A percentile compares a stretch with the other conserved stretches of the same genome.
These are phyloP conservation scores for Idaea dimidiata DNA, from an alignment of 2,888 invertebrate genomes.

Conservation along the genomic window DNA sequence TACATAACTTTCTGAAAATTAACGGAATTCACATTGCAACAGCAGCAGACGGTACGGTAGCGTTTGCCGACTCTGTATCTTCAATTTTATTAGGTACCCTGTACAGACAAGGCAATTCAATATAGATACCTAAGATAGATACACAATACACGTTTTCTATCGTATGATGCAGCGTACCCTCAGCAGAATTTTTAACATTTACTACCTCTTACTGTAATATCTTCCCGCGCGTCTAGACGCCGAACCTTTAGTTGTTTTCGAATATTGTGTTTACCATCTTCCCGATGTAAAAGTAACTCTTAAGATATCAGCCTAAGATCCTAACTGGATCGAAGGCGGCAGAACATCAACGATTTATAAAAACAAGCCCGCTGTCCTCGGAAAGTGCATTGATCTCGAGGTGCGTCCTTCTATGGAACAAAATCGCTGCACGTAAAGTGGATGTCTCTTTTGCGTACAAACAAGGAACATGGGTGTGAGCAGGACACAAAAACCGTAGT, in stretches of 20 bases:
- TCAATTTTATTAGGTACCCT: neutral
- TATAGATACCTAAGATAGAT: too few species aligned
- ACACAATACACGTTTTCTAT: neutral
- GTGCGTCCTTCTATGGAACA: constrained; percentile 76
- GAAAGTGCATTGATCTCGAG: constrained; percentile 79
- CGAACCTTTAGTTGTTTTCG: constrained; percentile 37
- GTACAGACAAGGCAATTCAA: neutral
- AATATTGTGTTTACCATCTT: constrained; percentile 16
- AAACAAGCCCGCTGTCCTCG: constrained; percentile 76
- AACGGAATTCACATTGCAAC: too few species aligned
- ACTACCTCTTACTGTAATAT: constrained; percentile 51
- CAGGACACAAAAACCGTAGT: constrained; percentile 65
- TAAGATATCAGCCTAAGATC: constrained; percentile 55
- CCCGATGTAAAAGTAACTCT: constrained; percentile 50
- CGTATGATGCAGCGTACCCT: constrained; percentile 25
- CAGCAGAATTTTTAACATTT: constrained; percentile 56
- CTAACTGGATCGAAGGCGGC: constrained; percentile 47
- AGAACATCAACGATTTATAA: constrained; percentile 63
- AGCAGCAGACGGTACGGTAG: too few species aligned
- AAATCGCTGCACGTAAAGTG: constrained; percentile 75
- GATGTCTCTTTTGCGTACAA: constrained; percentile 60
- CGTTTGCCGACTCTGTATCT: neutral
- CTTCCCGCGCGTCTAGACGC: constrained; percentile 74
- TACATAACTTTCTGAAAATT: too few species aligned
- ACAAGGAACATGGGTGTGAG: constrained; percentile 51